Base-by-base conservation (phyloP, 2,888 invertebrate genomes). In the Zele albiditarsus region DNA sequence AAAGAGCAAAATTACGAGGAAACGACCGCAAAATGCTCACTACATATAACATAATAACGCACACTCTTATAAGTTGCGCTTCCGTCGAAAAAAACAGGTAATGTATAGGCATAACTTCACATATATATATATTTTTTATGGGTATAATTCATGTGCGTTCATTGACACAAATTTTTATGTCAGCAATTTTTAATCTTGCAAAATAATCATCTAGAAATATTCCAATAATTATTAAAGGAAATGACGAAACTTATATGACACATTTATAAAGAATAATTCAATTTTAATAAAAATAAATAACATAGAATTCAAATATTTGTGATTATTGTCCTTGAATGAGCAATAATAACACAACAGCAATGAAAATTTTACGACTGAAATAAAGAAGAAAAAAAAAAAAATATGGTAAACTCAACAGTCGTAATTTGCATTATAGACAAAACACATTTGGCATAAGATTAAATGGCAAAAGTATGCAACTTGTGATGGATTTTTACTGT, bases 371-470 rank as follows among this genome's bases (percentile, higher is more conserved):
- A n/a, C 46, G 8, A 23, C 20, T 8, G 53, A 23, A 53, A 53
- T n/a, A 53, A 20, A 53, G 2, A 53, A 20, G 20, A 53, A 23
- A 20, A 20, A 3, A 23, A 2, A 20, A 20, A 53, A 23, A 53
- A 53, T 8, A 53, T n/a, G 3, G 14, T 16, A 46, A 3, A 46
- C 46, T n/a, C 3, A 14, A 2, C n/a, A n/a, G 14, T 14, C 3
- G 6, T 14, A 46, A 46, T 46, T 14, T 3, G 46, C 38, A 57
- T 23, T 25, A 60, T 60, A 60, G 58, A 60, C 46, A 46, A 46
- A 46, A 46, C 46, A 46, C 38, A 38, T 38, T 60, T 60, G 25
- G 25, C 57, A 57, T 25, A 57, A 20, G 57, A 57, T 60, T 60
- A 25, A 60, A 28, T 31, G 62, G 14, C 16, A 62, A 62, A 60